phyloP scores from a whole-genome alignment of 1,140 invertebrate genomes.

The Drosophila lacertosa region DNA sequence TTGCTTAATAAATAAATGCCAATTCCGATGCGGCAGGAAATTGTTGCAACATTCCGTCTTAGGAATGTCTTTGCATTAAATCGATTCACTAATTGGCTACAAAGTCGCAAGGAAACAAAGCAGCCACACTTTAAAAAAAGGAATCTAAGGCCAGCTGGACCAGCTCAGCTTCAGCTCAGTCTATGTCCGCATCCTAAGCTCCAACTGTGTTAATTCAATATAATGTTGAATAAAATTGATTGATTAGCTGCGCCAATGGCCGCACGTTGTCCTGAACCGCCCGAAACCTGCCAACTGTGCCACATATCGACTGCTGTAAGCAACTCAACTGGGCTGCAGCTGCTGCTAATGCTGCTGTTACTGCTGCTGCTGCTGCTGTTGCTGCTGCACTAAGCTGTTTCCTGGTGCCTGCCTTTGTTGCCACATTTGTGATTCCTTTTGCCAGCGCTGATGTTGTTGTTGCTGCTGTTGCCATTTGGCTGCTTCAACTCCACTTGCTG shows the following conservation, averaged over 20 bases:
- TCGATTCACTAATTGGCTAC: conserved; percentile 59
- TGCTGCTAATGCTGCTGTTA: conserved; percentile 2
- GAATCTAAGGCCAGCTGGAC: neutral
- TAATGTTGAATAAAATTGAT: conserved; percentile 68
- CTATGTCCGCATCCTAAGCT: neutral
- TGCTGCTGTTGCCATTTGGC: conserved; percentile 13
- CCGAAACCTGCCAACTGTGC: too few relatives aligned
- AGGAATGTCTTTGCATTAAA: conserved; percentile 8
- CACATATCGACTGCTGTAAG: conserved; percentile 44
- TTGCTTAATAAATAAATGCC: too few relatives aligned
- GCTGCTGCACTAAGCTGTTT: conserved; percentile 36
- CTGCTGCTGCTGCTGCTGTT: neutral
- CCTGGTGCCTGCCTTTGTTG: conserved; percentile 41
- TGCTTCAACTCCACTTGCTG: too few relatives aligned
- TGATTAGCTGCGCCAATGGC: conserved; percentile 61
- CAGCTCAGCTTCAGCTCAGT: too few relatives aligned
- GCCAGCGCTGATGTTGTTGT: conserved; percentile 34
- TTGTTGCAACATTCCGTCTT: neutral
- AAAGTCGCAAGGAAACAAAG: conserved; percentile 51
- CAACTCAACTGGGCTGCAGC: conserved; percentile 4
- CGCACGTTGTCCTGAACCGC: neutral
- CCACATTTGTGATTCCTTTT: conserved; percentile 75
- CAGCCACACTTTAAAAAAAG: conserved; percentile 15
- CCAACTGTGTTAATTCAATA: conserved; percentile 54
- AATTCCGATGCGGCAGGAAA: too few relatives aligned